Evolutionary conservation across 1,140 invertebrate genomes (phyloP).

Genomic region (Brachionus manjavacas): DNA sequence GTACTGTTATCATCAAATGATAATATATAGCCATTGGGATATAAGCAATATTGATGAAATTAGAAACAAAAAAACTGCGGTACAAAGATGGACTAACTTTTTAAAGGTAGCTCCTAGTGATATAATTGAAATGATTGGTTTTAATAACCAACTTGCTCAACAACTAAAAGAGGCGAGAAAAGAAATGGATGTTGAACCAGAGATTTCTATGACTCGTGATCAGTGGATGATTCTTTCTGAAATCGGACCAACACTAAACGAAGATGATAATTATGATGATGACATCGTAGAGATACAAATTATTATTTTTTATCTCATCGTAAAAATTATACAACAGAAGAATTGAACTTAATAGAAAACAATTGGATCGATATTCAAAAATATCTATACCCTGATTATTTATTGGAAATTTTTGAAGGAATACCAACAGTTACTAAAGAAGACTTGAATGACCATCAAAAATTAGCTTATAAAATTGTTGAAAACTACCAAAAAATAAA

Average conservation of each 20-base stretch:
- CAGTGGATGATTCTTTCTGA: no score
- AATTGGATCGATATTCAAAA: not conserved
- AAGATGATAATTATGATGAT: no score
- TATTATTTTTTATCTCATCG: not conserved
- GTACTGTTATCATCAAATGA: not conserved
- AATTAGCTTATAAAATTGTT: not conserved
- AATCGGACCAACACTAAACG: no score
- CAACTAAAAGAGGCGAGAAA: not conserved
- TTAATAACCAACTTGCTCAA: not conserved
- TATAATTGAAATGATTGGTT: not conserved
- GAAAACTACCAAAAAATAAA: not conserved
- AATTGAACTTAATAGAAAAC: not conserved
- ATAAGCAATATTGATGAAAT: not conserved
- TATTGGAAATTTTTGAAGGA: not conserved
- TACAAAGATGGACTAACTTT: not conserved
- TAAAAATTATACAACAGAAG: not conserved
- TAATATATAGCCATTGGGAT: not conserved
- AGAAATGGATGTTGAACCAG: no score
- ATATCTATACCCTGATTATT: not conserved
- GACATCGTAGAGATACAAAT: not conserved
- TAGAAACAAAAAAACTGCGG: not conserved
- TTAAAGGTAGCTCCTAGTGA: not conserved
- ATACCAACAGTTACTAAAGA: not conserved
- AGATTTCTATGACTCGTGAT: no score
- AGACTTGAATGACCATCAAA: not conserved